These are phyloP conservation scores for Octopus bimaculoides DNA, from an alignment of 1,140 invertebrate species.

Conservation along the genomic window DNA sequence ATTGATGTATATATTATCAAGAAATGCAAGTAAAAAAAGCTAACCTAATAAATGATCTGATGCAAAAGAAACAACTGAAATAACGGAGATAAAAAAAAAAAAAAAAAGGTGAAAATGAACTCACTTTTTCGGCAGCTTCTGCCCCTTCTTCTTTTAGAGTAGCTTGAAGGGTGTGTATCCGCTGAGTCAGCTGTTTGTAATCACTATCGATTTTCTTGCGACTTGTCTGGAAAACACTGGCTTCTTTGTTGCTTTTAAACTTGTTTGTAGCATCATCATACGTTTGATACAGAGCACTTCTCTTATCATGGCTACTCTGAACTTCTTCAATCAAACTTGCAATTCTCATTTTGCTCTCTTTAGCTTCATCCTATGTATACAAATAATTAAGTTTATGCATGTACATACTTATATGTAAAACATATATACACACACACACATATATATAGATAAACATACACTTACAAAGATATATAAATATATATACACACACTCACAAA, in stretches of 20 bases:
- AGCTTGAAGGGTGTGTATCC: slow-evolving; percentile 62
- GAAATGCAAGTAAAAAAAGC: background rate
- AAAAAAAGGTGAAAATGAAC: background rate
- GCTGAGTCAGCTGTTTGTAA: slow-evolving; percentile 65
- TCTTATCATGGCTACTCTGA: slow-evolving; percentile 64
- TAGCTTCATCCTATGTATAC: slow-evolving; percentile 60
- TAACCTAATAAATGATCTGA: background rate
- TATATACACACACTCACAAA: no score
- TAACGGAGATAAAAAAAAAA: background rate
- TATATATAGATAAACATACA: no score
- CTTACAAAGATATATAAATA: no score
- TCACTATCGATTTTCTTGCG: slow-evolving; percentile 66
- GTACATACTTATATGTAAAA: no score
- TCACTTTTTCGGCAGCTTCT: slow-evolving; percentile 65
- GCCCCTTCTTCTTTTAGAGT: slow-evolving; percentile 67
- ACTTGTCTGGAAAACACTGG: slow-evolving; percentile 58
- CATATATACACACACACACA: no score
- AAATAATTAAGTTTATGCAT: no score
- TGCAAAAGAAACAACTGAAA: background rate
- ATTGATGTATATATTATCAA: background rate
- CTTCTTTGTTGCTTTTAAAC: slow-evolving; percentile 68
- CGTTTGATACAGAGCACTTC: slow-evolving; percentile 65
- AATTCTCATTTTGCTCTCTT: slow-evolving; percentile 63
- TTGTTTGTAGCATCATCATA: slow-evolving; percentile 68
- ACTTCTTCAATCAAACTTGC: slow-evolving; percentile 60